Evolutionary conservation across 2,113 vertebrate species (phyloP).

Genomic region (Salvelinus namaycush): DNA sequence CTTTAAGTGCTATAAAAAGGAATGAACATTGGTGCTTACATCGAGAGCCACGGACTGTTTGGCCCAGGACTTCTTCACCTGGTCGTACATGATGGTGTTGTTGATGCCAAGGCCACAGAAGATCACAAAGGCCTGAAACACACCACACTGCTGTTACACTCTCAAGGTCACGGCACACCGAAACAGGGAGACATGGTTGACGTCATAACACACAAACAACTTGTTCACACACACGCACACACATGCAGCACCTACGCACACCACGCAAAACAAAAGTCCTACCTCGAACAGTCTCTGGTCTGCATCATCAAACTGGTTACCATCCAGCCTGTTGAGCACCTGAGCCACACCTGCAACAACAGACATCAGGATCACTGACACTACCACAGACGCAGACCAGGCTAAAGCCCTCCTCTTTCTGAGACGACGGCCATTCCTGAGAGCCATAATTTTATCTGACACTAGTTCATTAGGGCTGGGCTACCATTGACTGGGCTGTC

Average conservation of each 20-base stretch:
- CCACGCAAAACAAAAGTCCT: slow-evolving; percentile 14
- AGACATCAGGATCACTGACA: slow-evolving; percentile 20
- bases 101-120: slow-evolving; percentile 99
- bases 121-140: slow-evolving; percentile 93
- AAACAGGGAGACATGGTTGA: neutral
- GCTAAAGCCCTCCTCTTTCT: neutral
- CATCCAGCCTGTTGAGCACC: slow-evolving; percentile 94
- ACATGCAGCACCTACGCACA: neutral
- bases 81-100: slow-evolving; percentile 99
- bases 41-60: slow-evolving; percentile 98
- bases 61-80: slow-evolving; percentile 99
- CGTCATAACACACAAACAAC: neutral
- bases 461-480: slow-evolving; percentile 8
- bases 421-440: neutral
- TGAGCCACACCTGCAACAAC: slow-evolving; percentile 88
- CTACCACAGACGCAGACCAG: slow-evolving; percentile 6
- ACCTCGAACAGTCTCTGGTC: slow-evolving; percentile 99
- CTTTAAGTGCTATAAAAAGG: no score
- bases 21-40: slow-evolving; percentile 74
- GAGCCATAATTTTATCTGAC: neutral
- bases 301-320: slow-evolving; percentile 94
- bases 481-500: slow-evolving; percentile 1
- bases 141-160: slow-evolving; percentile 11
- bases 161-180: neutral
- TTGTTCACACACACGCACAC: slow-evolving; percentile 3